Evolutionary conservation across 2,797 vertebrate species (phyloP), one percentile per base, ranked within the genome.

Genomic region (Apogon hyalosoma): DNA sequence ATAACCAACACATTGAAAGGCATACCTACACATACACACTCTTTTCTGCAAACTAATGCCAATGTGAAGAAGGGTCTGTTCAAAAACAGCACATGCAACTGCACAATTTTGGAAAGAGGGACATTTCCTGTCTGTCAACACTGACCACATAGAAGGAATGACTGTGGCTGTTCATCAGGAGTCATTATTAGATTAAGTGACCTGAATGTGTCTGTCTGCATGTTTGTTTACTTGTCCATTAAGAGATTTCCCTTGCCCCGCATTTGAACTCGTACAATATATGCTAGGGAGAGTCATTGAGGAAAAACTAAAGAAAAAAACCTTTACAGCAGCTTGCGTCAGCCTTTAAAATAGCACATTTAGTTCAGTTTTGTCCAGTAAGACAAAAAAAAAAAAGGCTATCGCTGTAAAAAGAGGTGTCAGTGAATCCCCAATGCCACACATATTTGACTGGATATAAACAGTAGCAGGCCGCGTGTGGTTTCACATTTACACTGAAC

Each of bases 391-490:
- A 58, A 40, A 15, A 53, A 0, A 58, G 58, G 47, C 51, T 62
- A 36, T 59, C 41, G 11, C 59, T 43, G 72, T 72, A 66, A 78
- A 63, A 67, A 64, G 69, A 75, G 59, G 76, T 78, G 78, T 80
- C 64, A 78, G 60, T 72, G 80, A 77, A 83, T 59, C 63, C 16
- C 16, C 28, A 12, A 61, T 66, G 84, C 75, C 77, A 66, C 69
- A 82, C 72, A 84, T 79, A 79, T 87, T 82, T 80, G 71, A 77
- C 73, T 57, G 69, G 81, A 88, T 87, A 87, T 88, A 88, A 91
- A 90, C 86, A 85, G 85, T 88, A 83, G 86, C 77, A 0, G 69
- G 72, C 58, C 49, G 86, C 64, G 80, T 87, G 87, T 43, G 88
- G 85, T 85, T 84, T 90, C 87, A 86, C 86, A 84, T 85, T 87